Evolutionary conservation across 2,113 vertebrate species (phyloP).

Genomic region (Cacatua alba): DNA sequence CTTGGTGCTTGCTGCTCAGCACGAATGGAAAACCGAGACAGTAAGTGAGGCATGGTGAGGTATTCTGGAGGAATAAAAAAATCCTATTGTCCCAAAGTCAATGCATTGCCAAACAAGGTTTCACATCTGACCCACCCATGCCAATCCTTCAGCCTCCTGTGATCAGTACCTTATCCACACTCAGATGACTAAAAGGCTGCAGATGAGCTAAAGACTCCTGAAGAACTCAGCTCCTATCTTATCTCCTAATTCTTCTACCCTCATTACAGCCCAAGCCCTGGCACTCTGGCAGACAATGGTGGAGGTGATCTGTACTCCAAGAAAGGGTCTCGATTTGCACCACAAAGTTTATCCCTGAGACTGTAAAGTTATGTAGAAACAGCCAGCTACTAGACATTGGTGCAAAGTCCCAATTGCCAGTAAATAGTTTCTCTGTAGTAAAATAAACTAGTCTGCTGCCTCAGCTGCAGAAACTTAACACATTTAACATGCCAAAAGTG

Average conservation of each 20-base stretch:
- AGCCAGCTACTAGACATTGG: neutral
- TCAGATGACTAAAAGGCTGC: neutral
- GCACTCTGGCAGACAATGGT: neutral
- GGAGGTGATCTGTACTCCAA: neutral
- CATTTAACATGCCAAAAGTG: neutral
- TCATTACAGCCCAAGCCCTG: neutral
- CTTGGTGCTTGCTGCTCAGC: neutral
- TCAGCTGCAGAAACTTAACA: neutral
- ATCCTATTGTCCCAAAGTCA: neutral
- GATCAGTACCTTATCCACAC: neutral
- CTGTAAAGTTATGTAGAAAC: rapidly evolving
- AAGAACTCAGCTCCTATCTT: neutral
- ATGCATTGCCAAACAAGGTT: neutral
- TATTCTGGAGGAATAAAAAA: neutral
- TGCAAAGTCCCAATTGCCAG: neutral
- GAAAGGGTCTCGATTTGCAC: neutral
- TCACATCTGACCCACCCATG: neutral
- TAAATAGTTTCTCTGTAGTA: neutral
- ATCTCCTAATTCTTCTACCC: neutral
- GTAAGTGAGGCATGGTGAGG: neutral
- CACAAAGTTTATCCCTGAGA: neutral
- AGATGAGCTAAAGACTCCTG: neutral
- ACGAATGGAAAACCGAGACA: neutral
- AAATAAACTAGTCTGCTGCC: neutral
- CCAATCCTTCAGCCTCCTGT: neutral